These are phyloP conservation scores for Platyrinchus mystaceus DNA, from an alignment of 2,797 vertebrate genomes.

Conservation along the genomic window DNA sequence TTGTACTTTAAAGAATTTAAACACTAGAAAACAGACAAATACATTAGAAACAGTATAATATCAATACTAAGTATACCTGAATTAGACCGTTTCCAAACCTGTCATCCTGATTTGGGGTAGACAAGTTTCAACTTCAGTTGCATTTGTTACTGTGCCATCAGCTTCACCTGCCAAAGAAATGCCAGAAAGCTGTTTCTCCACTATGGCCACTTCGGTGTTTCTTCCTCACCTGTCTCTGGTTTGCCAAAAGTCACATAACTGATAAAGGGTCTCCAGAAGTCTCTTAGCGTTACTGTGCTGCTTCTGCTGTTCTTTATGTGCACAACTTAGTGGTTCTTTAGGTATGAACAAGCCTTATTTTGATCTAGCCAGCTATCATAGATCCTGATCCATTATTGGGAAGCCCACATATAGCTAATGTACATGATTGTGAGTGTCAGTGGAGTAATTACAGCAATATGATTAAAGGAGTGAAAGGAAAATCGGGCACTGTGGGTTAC, in stretches of 20 bases:
- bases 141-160: background rate
- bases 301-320: background rate
- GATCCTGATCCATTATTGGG: background rate
- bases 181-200: background rate
- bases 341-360: background rate
- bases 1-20: background rate
- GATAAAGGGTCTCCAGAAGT: background rate
- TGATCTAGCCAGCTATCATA: background rate
- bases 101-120: background rate
- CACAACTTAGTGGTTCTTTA: background rate
- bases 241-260: background rate
- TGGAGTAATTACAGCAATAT: background rate
- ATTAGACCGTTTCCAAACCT: background rate
- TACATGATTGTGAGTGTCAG: background rate
- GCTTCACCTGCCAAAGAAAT: background rate
- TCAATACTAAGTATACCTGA: background rate
- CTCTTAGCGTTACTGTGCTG: background rate
- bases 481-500: fast-evolving
- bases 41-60: background rate
- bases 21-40: background rate
- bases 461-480: background rate
- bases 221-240: background rate
- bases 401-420: background rate
- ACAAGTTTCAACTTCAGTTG: background rate
- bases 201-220: background rate